Evolutionary conservation across 2,113 vertebrate genomes (phyloP).

Genomic region (Apteryx mantelli): DNA sequence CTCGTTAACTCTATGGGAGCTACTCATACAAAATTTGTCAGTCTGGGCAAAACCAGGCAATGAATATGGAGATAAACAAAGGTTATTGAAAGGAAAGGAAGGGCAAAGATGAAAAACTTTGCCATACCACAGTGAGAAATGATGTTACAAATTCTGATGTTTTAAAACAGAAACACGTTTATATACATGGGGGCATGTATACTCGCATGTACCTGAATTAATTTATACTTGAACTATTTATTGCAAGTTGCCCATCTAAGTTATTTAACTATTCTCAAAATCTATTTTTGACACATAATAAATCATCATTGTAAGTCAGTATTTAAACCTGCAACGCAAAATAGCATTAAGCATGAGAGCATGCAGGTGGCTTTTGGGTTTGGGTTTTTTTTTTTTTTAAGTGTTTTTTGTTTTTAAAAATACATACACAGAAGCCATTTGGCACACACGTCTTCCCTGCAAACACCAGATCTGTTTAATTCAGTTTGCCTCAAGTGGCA

Average conservation of each 20-base stretch:
- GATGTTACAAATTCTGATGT: neutral
- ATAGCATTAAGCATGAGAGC: neutral
- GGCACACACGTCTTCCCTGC: neutral
- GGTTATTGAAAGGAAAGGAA: neutral
- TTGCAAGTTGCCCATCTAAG: neutral
- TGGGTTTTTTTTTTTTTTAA: neutral
- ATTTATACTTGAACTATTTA: neutral
- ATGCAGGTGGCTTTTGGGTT: neutral
- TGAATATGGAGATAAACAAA: neutral
- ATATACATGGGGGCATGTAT: fast-evolving
- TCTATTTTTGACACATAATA: neutral
- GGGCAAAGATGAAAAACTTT: neutral
- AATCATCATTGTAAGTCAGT: neutral
- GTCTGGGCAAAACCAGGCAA: neutral
- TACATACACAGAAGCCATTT: neutral
- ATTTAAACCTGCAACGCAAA: neutral
- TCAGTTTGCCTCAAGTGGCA: neutral
- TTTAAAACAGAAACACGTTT: neutral
- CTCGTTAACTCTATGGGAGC: neutral
- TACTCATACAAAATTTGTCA: neutral
- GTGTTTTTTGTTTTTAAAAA: neutral
- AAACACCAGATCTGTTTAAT: neutral
- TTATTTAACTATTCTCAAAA: neutral
- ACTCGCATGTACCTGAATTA: fast-evolving
- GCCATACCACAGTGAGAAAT: neutral